Percentiles rank a stretch among this genome's conserved stretches.
These are phyloP conservation scores for Python bivittatus DNA, from an alignment of 2,113 vertebrate species.

Conservation along the genomic window DNA sequence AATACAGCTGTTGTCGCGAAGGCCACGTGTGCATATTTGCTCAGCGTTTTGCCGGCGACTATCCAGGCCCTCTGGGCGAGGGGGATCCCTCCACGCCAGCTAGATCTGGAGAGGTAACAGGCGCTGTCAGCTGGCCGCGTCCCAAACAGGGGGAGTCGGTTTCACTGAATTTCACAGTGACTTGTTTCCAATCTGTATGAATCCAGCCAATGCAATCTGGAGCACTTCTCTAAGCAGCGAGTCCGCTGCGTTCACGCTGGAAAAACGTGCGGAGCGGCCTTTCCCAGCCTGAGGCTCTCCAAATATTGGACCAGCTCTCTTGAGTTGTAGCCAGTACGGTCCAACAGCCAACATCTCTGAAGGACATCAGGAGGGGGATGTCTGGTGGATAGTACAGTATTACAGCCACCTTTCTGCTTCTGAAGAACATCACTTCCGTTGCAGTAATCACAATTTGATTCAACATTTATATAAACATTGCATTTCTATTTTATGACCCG, in stretches of 20 bases:
- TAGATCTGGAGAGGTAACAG: background rate
- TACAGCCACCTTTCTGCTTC: background rate
- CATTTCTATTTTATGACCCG: background rate
- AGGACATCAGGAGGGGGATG: background rate
- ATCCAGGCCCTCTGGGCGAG: background rate
- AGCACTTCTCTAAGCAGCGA: background rate
- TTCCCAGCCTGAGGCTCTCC: background rate
- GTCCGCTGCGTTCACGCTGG: background rate
- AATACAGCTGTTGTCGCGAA: background rate
- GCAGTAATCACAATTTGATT: background rate
- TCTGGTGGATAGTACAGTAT: background rate
- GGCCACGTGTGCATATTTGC: conserved; percentile 16
- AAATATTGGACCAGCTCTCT: background rate
- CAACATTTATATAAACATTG: background rate
- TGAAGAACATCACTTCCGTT: background rate
- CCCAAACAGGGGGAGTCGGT: background rate
- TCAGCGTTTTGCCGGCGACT: background rate
- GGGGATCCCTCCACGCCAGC: background rate
- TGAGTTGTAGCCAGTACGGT: background rate
- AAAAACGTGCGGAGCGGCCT: background rate
- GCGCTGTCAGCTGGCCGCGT: background rate
- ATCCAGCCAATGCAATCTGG: background rate
- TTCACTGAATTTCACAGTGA: background rate
- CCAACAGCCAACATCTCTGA: background rate
- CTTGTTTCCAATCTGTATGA: background rate